Percentiles rank a stretch among this genome's conserved stretches.
phyloP scores from a whole-genome alignment of 53 echinoderm and acorn worm genomes.

The Zoroaster sp. region DNA sequence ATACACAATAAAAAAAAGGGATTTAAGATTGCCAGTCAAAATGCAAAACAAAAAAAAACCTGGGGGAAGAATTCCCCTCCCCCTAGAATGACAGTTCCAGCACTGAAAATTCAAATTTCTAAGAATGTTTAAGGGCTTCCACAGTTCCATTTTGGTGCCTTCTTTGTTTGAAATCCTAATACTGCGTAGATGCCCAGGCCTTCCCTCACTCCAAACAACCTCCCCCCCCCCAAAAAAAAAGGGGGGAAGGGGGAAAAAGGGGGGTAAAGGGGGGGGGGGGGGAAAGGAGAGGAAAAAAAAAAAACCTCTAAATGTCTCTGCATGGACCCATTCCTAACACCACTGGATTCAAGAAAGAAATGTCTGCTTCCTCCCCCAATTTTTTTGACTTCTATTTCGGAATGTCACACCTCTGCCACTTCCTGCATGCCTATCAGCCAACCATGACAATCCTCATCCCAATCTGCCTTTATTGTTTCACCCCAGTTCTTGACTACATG shows the following conservation, averaged over 20 bases:
- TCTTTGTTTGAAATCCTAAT: too few species aligned
- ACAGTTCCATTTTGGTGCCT: too few species aligned
- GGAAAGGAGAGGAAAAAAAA: background rate
- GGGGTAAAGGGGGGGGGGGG: background rate
- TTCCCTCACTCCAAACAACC: too few species aligned
- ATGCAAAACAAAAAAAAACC: too few species aligned
- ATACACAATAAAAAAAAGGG: background rate
- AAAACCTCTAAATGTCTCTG: background rate
- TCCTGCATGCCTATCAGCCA: background rate
- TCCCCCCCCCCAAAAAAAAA: background rate
- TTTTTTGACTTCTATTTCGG: background rate
- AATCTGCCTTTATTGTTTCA: too few species aligned
- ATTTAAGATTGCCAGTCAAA: background rate
- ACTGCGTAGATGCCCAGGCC: too few species aligned
- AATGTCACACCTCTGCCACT: background rate
- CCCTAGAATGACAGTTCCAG: too few species aligned
- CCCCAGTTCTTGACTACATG: too few species aligned
- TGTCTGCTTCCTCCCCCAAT: too few species aligned
- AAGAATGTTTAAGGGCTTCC: too few species aligned
- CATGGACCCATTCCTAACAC: background rate
- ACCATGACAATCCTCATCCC: background rate
- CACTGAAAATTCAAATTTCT: too few species aligned
- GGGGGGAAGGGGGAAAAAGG: background rate
- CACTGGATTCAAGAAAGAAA: background rate
- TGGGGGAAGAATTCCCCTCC: too few species aligned